phyloP scores from a whole-genome alignment of 2,113 vertebrate species.

The Lagenorhynchus albirostris region DNA sequence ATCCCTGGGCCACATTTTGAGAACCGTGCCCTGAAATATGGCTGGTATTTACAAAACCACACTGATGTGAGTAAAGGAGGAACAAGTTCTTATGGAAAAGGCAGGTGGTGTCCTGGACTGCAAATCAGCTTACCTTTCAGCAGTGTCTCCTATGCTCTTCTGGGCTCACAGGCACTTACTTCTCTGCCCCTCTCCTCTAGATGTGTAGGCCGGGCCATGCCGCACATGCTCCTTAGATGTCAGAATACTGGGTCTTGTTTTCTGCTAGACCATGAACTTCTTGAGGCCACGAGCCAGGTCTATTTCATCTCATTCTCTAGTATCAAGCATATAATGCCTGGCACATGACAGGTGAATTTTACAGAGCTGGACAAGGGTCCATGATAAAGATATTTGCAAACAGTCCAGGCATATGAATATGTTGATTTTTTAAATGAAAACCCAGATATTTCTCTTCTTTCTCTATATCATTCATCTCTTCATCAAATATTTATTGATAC shows the following conservation, averaged over 20 bases:
- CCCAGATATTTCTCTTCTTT: not conserved
- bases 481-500: not conserved
- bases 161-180: not conserved
- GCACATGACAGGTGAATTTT: not conserved
- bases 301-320: not conserved
- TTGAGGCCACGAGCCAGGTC: not conserved
- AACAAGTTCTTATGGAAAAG: not conserved
- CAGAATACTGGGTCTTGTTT: not conserved
- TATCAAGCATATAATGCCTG: not conserved
- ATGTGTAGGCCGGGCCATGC: not conserved
- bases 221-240: not conserved
- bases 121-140: not conserved
- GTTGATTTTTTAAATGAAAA: slow-evolving; percentile 11
- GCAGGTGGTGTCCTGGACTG: not conserved
- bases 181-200: not conserved
- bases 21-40: not conserved
- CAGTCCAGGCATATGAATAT: not conserved
- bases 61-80: not conserved
- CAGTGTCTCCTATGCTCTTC: not conserved
- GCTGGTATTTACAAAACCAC: not conserved
- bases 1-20: not conserved
- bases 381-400: not conserved
- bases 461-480: not conserved
- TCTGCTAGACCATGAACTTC: not conserved
- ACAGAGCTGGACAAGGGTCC: not conserved